Base-by-base conservation (phyloP, 2,888 invertebrate species). In the Rosalia funebris region DNA sequence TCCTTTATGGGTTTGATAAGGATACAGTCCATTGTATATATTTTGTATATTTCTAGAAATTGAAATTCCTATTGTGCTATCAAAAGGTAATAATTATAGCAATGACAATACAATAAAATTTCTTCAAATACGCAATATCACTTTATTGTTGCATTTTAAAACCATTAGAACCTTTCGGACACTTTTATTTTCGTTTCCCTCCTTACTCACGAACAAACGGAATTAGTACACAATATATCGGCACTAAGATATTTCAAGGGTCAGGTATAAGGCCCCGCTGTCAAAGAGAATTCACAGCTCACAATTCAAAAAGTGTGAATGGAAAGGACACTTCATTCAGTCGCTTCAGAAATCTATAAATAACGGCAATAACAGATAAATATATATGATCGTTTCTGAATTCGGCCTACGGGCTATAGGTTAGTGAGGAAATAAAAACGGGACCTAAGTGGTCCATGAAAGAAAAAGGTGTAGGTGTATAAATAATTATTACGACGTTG, bases 301-400 rank as follows among this genome's bases (percentile, higher is more conserved):
- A 47, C 47, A 47, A 19, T 19, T 50, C 15, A 19, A 34, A 37
- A 50, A 39, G 50, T 50, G 50, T 50, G 50, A 50, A 50, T 39
- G 50, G 34, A 19, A 12, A 39, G 36, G 39, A 37, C 37, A 39
- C 32, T 50, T 16, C 50, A 39, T 50, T 50, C 50, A 50, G 37
- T 25, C 39, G 5, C 37, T 39, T 37, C 25, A 20, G 17, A 25
- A 39, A 17, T 50, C 25, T 37, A 34, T 37, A 37, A 50, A 39
- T 37, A 17, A 14, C 39, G 37, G 37, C 19, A 39, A 50, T 39
- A 39, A 50, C 19, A 39, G 25, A 50, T 12, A 20, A 14, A 14
- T 15, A 39, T 17, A 25, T 39, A 16, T 25, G 34, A 17, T 17
- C 15, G 31, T 17, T 36, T n/a, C 36, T 16, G 34, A 36, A n/a